These are phyloP conservation scores for Lochmaea capreae DNA, from an alignment of 2,888 invertebrate species.

Conservation along the genomic window DNA sequence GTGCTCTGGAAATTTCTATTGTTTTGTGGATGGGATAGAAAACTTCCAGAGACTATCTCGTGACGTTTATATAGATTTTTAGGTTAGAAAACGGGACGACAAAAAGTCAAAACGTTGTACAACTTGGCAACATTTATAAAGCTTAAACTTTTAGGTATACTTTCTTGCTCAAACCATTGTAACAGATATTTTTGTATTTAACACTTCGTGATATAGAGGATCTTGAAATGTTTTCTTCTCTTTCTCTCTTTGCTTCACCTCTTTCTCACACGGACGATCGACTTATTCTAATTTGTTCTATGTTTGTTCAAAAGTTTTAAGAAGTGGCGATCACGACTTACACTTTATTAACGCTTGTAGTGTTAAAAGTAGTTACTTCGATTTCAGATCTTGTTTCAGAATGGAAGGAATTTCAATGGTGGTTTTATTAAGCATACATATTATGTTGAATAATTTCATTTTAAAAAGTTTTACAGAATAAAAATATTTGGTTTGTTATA, in stretches of 20 bases:
- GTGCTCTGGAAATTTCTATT: too few species aligned
- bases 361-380: slow-evolving; percentile 35
- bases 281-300: slow-evolving; percentile 47
- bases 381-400: slow-evolving; percentile 29
- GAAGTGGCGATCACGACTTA: slow-evolving; percentile 40
- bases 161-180: slow-evolving; percentile 37
- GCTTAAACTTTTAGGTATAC: slow-evolving; percentile 23
- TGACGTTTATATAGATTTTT: too few species aligned
- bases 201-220: slow-evolving; percentile 38
- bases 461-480: not conserved
- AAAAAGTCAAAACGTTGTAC: not conserved
- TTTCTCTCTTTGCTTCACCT: slow-evolving; percentile 32
- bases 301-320: slow-evolving; percentile 38
- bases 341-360: slow-evolving; percentile 41
- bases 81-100: not conserved
- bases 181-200: slow-evolving; percentile 36
- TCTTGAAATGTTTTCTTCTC: slow-evolving; percentile 18
- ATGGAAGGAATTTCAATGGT: slow-evolving; percentile 24
- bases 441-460: not conserved
- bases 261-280: slow-evolving; percentile 41
- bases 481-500: too few species aligned
- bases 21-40: too few species aligned
- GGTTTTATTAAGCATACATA: slow-evolving; percentile 1
- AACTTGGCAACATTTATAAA: slow-evolving; percentile 25
- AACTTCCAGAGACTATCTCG: too few species aligned